These are phyloP conservation scores for Coregonus clupeaformis DNA, from an alignment of 2,113 vertebrate species.

Conservation along the genomic window DNA sequence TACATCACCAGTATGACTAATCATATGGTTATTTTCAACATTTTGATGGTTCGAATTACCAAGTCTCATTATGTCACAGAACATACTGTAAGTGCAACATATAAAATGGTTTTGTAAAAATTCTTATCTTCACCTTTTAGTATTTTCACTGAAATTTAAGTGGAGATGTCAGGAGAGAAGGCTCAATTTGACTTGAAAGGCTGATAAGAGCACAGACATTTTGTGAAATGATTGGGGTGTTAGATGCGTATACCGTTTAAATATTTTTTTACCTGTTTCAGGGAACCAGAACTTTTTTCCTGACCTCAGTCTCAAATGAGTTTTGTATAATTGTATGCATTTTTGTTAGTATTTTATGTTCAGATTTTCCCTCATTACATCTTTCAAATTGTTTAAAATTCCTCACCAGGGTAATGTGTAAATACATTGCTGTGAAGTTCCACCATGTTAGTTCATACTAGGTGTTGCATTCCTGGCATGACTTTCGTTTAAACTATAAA, in stretches of 20 bases:
- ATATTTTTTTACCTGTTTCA: not conserved
- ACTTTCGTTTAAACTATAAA: slow-evolving; percentile 8
- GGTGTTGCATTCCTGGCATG: not conserved
- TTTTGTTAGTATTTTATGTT: too few relatives aligned
- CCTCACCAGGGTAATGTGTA: slow-evolving; percentile 3
- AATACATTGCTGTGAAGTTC: slow-evolving; percentile 3
- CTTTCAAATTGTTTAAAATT: too few relatives aligned
- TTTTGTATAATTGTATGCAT: not conserved
- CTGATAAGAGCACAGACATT: not conserved
- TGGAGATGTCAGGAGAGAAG: not conserved
- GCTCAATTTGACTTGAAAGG: not conserved
- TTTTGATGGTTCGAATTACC: not conserved
- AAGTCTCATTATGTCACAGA: not conserved
- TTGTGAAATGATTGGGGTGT: not conserved
- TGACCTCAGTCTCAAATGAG: not conserved
- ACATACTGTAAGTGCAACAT: not conserved
- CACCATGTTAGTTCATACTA: not conserved
- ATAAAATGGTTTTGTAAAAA: too few relatives aligned
- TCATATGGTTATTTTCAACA: not conserved
- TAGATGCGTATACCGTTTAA: not conserved
- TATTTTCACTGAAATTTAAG: not conserved
- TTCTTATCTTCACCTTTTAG: too few relatives aligned
- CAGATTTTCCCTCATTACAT: too few relatives aligned
- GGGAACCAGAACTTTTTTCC: too few relatives aligned
- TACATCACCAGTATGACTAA: not conserved